phyloP scores from a whole-genome alignment of 1,140 invertebrate genomes.

The Euglossa dilemma region DNA sequence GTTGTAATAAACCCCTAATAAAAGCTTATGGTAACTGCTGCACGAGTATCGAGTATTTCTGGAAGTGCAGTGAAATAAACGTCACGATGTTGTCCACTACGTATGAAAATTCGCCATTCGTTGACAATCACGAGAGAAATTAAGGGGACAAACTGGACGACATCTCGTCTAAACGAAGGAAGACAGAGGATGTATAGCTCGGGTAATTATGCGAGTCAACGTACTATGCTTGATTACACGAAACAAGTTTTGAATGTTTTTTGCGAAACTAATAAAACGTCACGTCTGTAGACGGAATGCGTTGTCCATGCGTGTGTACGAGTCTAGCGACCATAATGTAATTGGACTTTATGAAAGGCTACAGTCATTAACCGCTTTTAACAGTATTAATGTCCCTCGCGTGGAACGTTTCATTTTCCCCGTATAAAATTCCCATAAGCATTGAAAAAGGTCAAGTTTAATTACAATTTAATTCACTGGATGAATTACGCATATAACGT shows the following conservation, averaged over 20 bases:
- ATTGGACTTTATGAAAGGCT: constrained; percentile 9
- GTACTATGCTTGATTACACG: constrained; percentile 2
- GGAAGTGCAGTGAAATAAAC: too few species aligned
- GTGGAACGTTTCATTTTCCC: background rate
- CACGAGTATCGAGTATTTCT: too few species aligned
- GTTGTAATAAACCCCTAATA: too few species aligned
- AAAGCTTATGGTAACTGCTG: too few species aligned
- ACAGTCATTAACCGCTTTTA: constrained; percentile 26
- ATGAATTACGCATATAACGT: background rate
- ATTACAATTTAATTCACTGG: background rate
- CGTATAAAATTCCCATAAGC: background rate
- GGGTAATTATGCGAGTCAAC: background rate
- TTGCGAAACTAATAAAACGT: background rate
- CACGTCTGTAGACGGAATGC: background rate
- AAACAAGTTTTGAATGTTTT: constrained; percentile 12
- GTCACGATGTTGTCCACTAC: too few species aligned
- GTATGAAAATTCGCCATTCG: too few species aligned
- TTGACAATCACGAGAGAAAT: too few species aligned
- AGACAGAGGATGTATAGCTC: background rate
- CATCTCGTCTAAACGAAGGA: too few species aligned
- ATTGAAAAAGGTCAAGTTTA: background rate
- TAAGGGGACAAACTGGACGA: too few species aligned
- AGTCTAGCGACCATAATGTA: background rate
- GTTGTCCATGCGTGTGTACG: too few species aligned
- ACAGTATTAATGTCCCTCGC: background rate